Conservation (phyloP, 2,888 invertebrate species). For the Rhynchonema sp. region DNA sequence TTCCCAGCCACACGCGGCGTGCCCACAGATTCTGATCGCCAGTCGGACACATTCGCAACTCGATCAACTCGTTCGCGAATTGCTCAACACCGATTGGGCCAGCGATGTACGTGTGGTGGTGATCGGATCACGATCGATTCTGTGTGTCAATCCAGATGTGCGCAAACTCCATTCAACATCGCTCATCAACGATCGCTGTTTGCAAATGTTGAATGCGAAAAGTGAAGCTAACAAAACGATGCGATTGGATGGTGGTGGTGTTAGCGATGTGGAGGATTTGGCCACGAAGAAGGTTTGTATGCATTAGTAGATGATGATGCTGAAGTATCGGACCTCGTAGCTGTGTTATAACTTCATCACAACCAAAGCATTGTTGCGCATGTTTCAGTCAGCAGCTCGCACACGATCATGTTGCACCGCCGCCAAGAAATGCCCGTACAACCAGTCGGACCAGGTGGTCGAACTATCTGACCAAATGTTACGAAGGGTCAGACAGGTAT, state of each 20-base stretch:
- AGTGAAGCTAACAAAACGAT: conserved; percentile 1
- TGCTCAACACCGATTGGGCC: conserved; percentile 54
- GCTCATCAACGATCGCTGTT: conserved; percentile 57
- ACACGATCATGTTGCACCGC: too few species aligned
- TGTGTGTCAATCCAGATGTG: conserved; percentile 69
- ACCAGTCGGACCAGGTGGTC: conserved; percentile 39
- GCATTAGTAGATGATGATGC: too few species aligned
- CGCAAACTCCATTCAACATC: conserved; percentile 47
- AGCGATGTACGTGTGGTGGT: conserved; percentile 13
- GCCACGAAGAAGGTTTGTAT: too few species aligned
- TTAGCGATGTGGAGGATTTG: too few species aligned
- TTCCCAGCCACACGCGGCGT: not conserved
- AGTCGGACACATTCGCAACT: conserved; percentile 92
- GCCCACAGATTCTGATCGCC: conserved; percentile 57
- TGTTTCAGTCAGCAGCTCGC: too few species aligned
- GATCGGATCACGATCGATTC: conserved; percentile 37
- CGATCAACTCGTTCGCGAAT: conserved; percentile 78
- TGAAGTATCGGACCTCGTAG: too few species aligned
- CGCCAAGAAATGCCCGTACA: conserved; percentile 9
- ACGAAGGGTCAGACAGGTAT: conserved; percentile 5
- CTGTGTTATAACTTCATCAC: too few species aligned
- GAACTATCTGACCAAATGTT: conserved; percentile 30
- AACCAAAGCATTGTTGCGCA: too few species aligned
- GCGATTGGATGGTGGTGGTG: not conserved
- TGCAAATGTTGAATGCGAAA: conserved; percentile 24